These are phyloP conservation scores for Yasuhikotakia modesta DNA, from an alignment of 2,797 vertebrate species.

Conservation along the genomic window DNA sequence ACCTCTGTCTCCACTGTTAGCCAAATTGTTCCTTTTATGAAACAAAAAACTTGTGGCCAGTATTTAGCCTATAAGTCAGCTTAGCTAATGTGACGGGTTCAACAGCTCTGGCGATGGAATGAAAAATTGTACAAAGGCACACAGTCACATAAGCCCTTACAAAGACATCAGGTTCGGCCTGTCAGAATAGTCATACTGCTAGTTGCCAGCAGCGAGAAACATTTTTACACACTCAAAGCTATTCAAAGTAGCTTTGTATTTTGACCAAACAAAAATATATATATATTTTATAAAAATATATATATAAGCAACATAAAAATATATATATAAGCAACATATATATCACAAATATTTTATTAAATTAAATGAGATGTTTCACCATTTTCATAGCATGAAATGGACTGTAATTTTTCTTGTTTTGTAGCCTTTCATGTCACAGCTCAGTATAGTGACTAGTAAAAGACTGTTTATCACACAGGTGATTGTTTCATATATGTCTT, in stretches of 20 bases:
- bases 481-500: too few species aligned
- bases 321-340: not conserved
- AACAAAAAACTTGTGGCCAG: not conserved
- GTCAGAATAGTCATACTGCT: not conserved
- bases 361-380: not conserved
- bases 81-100: slow-evolving; percentile 41
- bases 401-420: too few species aligned
- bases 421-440: too few species aligned
- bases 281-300: too few species aligned
- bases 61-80: slow-evolving; percentile 41
- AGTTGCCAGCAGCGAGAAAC: not conserved
- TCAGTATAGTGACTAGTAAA: too few species aligned
- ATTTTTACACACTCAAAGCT: not conserved
- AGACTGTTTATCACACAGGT: too few species aligned
- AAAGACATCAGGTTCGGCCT: too few species aligned
- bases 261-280: too few species aligned
- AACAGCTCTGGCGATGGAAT: slow-evolving; percentile 38
- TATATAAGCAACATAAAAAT: not conserved
- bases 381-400: not conserved
- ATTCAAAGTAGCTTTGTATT: not conserved
- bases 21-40: slow-evolving; percentile 22
- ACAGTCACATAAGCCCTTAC: slow-evolving; percentile 3
- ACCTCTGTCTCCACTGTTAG: slow-evolving; percentile 15
- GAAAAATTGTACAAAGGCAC: slow-evolving; percentile 22
- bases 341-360: not conserved